Evolutionary conservation across 2,888 invertebrate species (phyloP).

Genomic region (Nomada hirtipes): DNA sequence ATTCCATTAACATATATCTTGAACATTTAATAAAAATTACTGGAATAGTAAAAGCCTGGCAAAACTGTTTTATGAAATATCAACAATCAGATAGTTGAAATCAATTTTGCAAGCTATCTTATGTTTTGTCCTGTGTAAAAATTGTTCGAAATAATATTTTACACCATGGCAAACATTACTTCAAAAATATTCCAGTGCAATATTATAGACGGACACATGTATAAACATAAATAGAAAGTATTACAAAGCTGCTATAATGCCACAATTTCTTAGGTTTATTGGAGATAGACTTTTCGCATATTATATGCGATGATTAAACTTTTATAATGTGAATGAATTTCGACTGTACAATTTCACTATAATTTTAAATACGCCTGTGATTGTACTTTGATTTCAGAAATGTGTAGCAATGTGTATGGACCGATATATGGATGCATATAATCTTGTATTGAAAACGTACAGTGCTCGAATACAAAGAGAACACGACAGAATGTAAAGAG

Average conservation of each 20-base stretch:
- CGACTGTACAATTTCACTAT: background rate
- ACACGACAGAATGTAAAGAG: conserved; percentile 87
- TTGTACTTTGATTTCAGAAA: conserved; percentile 88
- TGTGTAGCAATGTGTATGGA: conserved; percentile 99
- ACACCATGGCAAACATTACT: too few species aligned
- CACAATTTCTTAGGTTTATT: background rate
- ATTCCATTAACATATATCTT: background rate
- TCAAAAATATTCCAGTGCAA: too few species aligned
- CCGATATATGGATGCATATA: conserved; percentile 98
- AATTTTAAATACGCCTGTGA: conserved; percentile 12
- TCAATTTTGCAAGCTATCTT: background rate
- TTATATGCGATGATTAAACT: background rate
- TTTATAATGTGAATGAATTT: background rate
- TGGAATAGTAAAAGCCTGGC: background rate
- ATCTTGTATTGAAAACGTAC: conserved; percentile 95
- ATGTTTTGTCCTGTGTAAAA: too few species aligned
- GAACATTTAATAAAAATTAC: background rate
- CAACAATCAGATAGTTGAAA: background rate
- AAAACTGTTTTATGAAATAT: conserved; percentile 1
- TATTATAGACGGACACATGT: too few species aligned
- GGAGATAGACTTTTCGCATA: conserved; percentile 1
- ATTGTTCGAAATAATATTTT: too few species aligned
- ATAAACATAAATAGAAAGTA: background rate
- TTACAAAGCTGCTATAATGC: background rate
- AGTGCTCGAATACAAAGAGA: conserved; percentile 94